These are phyloP conservation scores for mouse (Mus musculus) DNA, from an alignment of 2,113 vertebrate genomes.

Conservation along the genomic window GRCm39 chr2:50192001-50192500, in stretches of 20 bases:
- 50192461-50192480: background rate
- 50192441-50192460: background rate
- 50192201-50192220: background rate
- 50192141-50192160: background rate
- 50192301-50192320: background rate
- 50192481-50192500: background rate
- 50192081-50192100: background rate
- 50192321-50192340: slow-evolving; percentile 4
- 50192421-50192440: background rate
- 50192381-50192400: background rate
- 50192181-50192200: background rate
- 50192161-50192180: background rate
- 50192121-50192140: too few species aligned
- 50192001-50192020: background rate
- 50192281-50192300: slow-evolving; percentile 19
- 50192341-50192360: slow-evolving; percentile 13
- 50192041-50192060: background rate
- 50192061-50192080: background rate
- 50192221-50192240: slow-evolving; percentile 34
- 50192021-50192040: background rate
- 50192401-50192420: background rate
- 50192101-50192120: background rate
- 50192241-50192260: background rate
- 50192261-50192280: background rate
- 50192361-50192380: background rate